phyloP scores from a whole-genome alignment of 1,140 invertebrate genomes.

The Papilio polytes region DNA sequence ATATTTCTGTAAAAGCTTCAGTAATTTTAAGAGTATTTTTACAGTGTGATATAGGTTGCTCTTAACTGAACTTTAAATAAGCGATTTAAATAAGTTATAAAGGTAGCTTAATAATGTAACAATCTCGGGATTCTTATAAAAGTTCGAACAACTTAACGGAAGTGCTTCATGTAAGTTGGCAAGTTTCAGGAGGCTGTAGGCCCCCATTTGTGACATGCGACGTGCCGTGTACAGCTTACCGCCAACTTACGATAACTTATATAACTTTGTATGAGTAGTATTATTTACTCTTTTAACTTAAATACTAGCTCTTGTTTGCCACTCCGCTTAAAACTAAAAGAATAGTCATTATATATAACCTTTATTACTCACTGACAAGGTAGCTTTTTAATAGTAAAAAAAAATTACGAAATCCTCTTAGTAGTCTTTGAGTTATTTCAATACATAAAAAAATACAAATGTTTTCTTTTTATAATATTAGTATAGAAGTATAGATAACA shows the following conservation, averaged over 20 bases:
- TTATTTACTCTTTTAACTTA: neutral
- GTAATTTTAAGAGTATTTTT: too few species aligned
- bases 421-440: too few species aligned
- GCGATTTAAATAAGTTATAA: neutral
- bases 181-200: neutral
- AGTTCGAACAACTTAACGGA: neutral
- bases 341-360: too few species aligned
- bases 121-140: constrained; percentile 12
- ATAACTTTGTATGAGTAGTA: neutral
- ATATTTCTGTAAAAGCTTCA: too few species aligned
- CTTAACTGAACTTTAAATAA: neutral
- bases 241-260: neutral
- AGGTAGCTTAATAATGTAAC: neutral
- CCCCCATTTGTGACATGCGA: neutral
- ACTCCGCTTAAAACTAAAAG: too few species aligned
- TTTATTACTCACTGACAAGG: too few species aligned
- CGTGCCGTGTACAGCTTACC: neutral
- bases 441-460: too few species aligned
- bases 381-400: too few species aligned
- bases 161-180: constrained; percentile 4
- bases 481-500: too few species aligned
- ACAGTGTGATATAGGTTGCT: neutral
- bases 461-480: too few species aligned
- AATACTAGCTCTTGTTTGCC: too few species aligned
- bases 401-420: too few species aligned